A percentile compares a stretch with the other conserved stretches of the same genome.
phyloP scores from a whole-genome alignment of 2,888 invertebrate species.

The Ophioninae sp. region DNA sequence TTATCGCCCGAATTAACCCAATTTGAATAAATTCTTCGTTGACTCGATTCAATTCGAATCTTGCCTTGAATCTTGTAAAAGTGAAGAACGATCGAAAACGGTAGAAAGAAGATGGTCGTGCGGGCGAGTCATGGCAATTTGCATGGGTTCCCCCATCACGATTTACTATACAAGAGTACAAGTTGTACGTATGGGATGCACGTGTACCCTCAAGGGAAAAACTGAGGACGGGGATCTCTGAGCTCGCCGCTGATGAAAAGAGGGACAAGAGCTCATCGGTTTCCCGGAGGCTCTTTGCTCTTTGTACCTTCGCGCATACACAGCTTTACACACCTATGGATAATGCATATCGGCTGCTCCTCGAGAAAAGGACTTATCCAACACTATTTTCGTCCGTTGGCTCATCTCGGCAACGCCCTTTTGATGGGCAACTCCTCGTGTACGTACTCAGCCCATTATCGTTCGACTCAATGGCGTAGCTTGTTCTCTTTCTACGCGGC shows the following conservation, averaged over 20 bases:
- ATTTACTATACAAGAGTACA: conserved; percentile 28
- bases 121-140: conserved; percentile 60
- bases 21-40: too few species aligned
- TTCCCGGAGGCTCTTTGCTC: conserved; percentile 55
- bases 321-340: background rate
- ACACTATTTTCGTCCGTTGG: background rate
- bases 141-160: conserved; percentile 56
- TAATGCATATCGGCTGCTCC: background rate
- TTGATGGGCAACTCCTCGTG: conserved; percentile 6
- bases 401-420: conserved; percentile 16
- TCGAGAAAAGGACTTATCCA: conserved; percentile 11
- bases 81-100: background rate
- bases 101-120: conserved; percentile 34
- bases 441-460: background rate
- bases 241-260: conserved; percentile 55
- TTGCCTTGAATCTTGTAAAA: background rate
- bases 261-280: conserved; percentile 61
- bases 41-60: too few species aligned
- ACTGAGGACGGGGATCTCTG: conserved; percentile 48
- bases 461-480: too few species aligned
- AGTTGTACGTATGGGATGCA: background rate
- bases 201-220: conserved; percentile 34
- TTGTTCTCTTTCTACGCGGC: too few species aligned
- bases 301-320: conserved; percentile 14
- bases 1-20: too few species aligned